Conservation (phyloP, 2,888 invertebrate genomes). For the Micoletzkya japonica region DNA sequence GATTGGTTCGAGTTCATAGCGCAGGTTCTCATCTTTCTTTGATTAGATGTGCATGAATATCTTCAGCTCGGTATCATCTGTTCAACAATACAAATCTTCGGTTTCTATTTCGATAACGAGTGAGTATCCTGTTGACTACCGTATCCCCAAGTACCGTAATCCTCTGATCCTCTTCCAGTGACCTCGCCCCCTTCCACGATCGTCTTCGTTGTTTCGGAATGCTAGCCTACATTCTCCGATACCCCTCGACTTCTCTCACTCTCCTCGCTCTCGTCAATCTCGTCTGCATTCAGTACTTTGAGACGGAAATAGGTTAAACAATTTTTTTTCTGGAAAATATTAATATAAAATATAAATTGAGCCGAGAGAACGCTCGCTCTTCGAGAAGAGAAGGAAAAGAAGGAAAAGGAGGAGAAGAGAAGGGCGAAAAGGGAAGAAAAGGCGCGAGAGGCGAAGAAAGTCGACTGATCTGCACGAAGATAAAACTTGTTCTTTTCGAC, state of each 20-base stretch:
- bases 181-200: conserved; percentile 19
- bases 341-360: not conserved
- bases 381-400: not conserved
- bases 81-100: conserved; percentile 13
- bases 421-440: not conserved
- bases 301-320: not conserved
- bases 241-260: conserved; percentile 9
- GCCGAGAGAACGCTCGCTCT: too few relatives aligned
- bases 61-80: conserved; percentile 2
- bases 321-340: not conserved
- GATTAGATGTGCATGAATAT: not conserved
- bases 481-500: too few relatives aligned
- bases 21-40: not conserved
- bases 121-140: not conserved
- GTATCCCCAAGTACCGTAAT: not conserved
- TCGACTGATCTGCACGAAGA: too few relatives aligned
- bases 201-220: conserved; percentile 20
- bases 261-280: conserved; percentile 2
- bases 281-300: conserved; percentile 13
- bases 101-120: conserved; percentile 29
- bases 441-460: conserved; percentile 10
- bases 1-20: conserved; percentile 24
- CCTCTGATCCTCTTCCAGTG: not conserved
- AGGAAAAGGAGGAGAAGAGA: not conserved
- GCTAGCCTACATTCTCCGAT: conserved; percentile 16